phyloP scores from a whole-genome alignment of 2,113 vertebrate species.

The Lucifuga dentata region DNA sequence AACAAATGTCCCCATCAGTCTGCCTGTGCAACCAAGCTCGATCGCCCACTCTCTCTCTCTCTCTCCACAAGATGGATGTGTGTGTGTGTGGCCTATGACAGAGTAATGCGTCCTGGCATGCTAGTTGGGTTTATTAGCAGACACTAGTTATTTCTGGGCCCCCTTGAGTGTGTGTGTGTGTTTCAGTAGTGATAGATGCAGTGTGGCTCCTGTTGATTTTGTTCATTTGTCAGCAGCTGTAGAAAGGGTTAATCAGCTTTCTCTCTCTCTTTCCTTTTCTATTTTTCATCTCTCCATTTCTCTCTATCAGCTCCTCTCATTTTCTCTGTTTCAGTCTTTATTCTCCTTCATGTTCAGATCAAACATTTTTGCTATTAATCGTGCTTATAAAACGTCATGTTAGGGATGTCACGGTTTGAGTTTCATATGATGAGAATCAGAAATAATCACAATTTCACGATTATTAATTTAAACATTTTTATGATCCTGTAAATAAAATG shows the following conservation, averaged over 20 bases:
- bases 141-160: conserved; percentile 82
- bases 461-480: too few relatives aligned
- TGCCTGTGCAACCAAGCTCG: conserved; percentile 40
- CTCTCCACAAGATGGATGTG: conserved; percentile 74
- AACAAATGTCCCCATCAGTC: conserved; percentile 76
- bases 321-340: not conserved
- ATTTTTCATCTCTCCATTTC: conserved; percentile 43
- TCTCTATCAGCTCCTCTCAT: conserved; percentile 14
- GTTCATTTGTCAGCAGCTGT: conserved; percentile 82
- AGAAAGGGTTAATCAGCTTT: conserved; percentile 83
- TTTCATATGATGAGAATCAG: too few relatives aligned
- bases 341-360: too few relatives aligned
- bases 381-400: too few relatives aligned
- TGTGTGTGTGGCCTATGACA: conserved; percentile 79
- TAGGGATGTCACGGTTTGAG: too few relatives aligned
- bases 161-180: conserved; percentile 46
- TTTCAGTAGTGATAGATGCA: conserved; percentile 72
- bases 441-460: too few relatives aligned
- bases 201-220: conserved; percentile 66
- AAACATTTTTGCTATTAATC: too few relatives aligned
- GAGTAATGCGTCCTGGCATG: conserved; percentile 79
- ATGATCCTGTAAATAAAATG: too few relatives aligned
- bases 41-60: conserved; percentile 19
- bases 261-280: conserved; percentile 48
- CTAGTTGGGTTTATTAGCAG: conserved; percentile 85